These are phyloP conservation scores for Vesta saturnalis DNA, from an alignment of 2,888 invertebrate genomes.

Conservation along the genomic window DNA sequence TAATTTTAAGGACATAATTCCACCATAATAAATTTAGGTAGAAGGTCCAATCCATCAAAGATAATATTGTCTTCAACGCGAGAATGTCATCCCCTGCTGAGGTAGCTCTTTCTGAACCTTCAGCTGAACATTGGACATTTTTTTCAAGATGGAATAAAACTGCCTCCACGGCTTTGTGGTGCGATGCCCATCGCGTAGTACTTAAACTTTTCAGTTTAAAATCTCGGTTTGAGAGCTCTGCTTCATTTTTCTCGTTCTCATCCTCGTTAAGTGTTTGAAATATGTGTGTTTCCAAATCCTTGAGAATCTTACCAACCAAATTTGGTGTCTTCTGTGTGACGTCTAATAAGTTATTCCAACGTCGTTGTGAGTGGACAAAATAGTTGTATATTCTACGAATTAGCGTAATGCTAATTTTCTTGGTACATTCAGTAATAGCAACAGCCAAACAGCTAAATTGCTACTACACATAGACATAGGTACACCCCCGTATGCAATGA, in stretches of 20 bases:
- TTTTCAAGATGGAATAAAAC: neutral
- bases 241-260: conserved; percentile 2
- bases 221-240: neutral
- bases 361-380: too few relatives aligned
- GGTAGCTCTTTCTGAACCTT: neutral
- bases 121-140: conserved; percentile 1
- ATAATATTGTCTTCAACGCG: neutral
- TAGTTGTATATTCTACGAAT: too few relatives aligned
- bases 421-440: too few relatives aligned
- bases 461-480: too few relatives aligned
- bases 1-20: conserved; percentile 1
- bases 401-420: too few relatives aligned
- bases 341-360: conserved; percentile 5
- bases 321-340: neutral
- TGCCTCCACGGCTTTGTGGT: neutral
- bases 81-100: neutral
- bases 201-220: neutral
- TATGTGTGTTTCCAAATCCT: neutral
- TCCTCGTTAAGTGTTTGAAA: neutral
- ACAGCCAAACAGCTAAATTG: too few relatives aligned
- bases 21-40: neutral
- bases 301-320: conserved; percentile 3
- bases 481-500: too few relatives aligned
- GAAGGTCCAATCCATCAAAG: neutral
- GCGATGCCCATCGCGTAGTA: conserved; percentile 1